Evolutionary conservation across 2,888 invertebrate species (phyloP).

Genomic region (Xestoiulus laeticollis): DNA sequence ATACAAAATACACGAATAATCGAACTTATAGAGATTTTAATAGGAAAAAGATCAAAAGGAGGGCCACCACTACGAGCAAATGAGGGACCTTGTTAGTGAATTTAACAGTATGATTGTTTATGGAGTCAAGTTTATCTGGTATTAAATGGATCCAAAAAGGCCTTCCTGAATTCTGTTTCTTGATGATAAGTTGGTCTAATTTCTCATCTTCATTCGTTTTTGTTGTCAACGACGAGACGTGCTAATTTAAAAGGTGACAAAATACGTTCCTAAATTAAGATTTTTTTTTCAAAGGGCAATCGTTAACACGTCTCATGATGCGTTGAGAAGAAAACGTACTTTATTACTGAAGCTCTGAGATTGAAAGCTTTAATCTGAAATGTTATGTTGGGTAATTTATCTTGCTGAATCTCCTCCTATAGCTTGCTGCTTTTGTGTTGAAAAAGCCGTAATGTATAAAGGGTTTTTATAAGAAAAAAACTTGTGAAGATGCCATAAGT

Average conservation of each 20-base stretch:
- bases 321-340: not conserved
- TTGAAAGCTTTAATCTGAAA: constrained; percentile 39
- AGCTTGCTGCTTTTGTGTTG: not conserved
- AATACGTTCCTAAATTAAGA: constrained; percentile 1
- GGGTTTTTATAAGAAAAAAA: not conserved
- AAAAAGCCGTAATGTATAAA: not conserved
- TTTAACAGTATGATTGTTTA: not conserved
- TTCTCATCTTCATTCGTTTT: not conserved
- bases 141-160: too few species aligned
- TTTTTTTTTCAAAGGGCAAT: not conserved
- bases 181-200: constrained; percentile 30
- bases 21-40: not conserved
- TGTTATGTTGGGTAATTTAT: not conserved
- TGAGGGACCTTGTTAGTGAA: not conserved
- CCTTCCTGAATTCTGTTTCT: not conserved
- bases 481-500: constrained; percentile 7
- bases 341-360: constrained; percentile 39
- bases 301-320: not conserved
- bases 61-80: not conserved
- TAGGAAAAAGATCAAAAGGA: not conserved
- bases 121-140: not conserved
- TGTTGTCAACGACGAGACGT: not conserved
- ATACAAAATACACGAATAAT: not conserved
- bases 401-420: constrained; percentile 20
- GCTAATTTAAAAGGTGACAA: constrained; percentile 36